These are phyloP conservation scores for Macrotus californicus DNA, from an alignment of 2,113 vertebrate species.

Conservation along the genomic window DNA sequence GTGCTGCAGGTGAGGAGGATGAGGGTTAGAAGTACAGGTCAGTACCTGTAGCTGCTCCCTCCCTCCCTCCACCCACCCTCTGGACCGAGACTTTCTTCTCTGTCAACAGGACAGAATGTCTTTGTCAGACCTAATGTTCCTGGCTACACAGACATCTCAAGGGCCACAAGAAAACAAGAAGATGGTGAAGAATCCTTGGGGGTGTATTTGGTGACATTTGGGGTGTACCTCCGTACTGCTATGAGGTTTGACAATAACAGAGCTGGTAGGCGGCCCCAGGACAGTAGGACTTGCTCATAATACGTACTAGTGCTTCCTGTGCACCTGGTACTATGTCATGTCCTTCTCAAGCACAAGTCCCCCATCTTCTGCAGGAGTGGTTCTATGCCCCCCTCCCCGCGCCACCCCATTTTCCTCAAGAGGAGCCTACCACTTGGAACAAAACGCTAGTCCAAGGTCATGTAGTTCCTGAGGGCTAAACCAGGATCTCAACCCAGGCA, in stretches of 20 bases:
- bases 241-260: not conserved
- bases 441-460: not conserved
- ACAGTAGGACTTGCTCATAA: too few relatives aligned
- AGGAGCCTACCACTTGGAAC: not conserved
- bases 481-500: not conserved
- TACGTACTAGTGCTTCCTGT: not conserved
- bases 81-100: not conserved
- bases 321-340: accelerated
- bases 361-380: too few relatives aligned
- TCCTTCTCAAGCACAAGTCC: not conserved
- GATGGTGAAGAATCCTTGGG: accelerated
- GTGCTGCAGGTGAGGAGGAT: not conserved
- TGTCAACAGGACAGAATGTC: not conserved
- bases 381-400: accelerated
- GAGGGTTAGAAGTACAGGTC: too few relatives aligned
- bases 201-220: not conserved
- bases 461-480: not conserved
- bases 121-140: not conserved
- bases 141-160: not conserved
- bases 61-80: accelerated
- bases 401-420: not conserved
- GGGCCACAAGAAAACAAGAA: not conserved
- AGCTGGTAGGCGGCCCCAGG: too few relatives aligned
- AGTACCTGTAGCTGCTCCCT: accelerated
- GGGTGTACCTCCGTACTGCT: accelerated